Conservation (phyloP, 2,888 invertebrate genomes). For the Pachycephus smyrnensis region DNA sequence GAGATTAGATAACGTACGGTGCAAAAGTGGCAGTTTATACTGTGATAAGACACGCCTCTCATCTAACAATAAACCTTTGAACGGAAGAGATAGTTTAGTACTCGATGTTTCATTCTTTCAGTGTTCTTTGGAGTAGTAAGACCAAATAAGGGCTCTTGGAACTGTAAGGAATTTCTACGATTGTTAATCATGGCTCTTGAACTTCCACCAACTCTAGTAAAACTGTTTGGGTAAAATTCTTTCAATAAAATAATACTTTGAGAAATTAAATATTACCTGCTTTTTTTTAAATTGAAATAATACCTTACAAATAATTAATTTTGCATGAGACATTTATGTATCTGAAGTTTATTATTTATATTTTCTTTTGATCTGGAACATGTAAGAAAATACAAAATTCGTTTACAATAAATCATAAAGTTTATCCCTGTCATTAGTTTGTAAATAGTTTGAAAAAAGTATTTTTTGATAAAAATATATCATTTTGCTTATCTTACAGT, state of each 20-base stretch:
- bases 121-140: neutral
- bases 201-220: conserved; percentile 46
- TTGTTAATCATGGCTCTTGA: conserved; percentile 36
- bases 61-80: neutral
- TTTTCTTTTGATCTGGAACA: neutral
- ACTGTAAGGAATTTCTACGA: neutral
- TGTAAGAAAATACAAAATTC: neutral
- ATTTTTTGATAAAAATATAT: conserved; percentile 4
- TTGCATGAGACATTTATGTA: neutral
- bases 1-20: neutral
- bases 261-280: conserved; percentile 10
- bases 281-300: conserved; percentile 13
- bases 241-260: neutral
- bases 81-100: neutral
- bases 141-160: neutral
- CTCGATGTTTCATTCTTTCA: neutral
- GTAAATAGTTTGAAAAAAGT: neutral
- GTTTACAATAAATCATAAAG: conserved; percentile 2
- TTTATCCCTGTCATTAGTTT: neutral
- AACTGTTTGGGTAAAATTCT: conserved; percentile 48
- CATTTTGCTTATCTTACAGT: neutral
- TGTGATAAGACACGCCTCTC: neutral
- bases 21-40: neutral
- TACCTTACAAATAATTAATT: neutral
- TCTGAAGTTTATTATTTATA: neutral